Conservation (phyloP, 92 coral and sea anemone species). For the Paragorgia papillata region DNA sequence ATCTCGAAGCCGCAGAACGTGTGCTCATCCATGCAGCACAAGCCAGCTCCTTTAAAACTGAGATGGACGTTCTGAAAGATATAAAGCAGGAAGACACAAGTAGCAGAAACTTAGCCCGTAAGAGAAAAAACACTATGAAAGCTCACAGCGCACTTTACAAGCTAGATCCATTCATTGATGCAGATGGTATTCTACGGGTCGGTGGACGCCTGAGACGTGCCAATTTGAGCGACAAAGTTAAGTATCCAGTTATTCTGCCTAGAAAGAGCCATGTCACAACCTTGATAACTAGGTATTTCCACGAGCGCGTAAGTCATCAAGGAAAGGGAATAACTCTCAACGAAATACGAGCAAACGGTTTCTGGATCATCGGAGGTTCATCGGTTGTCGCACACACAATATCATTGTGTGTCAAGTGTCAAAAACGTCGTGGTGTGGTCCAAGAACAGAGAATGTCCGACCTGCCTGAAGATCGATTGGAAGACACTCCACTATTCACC, state of each 20-base stretch:
- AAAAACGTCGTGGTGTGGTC: slow-evolving; percentile 48
- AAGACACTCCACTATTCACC: slow-evolving; percentile 56
- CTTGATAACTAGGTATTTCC: slow-evolving; percentile 50
- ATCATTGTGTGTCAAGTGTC: slow-evolving; percentile 48
- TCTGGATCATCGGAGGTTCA: slow-evolving; percentile 63
- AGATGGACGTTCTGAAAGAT: slow-evolving; percentile 21
- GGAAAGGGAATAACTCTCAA: slow-evolving; percentile 62
- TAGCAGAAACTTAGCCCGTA: slow-evolving; percentile 3
- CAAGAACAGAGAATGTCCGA: slow-evolving; percentile 60
- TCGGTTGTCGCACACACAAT: slow-evolving; percentile 43
- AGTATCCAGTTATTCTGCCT: slow-evolving; percentile 58
- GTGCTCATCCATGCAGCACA: slow-evolving; percentile 50
- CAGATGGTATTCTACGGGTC: slow-evolving; percentile 56
- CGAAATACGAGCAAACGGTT: slow-evolving; percentile 58
- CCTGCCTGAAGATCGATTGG: slow-evolving; percentile 58
- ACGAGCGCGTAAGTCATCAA: slow-evolving; percentile 48
- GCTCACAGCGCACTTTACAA: slow-evolving; percentile 40
- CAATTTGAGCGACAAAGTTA: slow-evolving; percentile 26
- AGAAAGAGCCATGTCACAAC: slow-evolving; percentile 40
- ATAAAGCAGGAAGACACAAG: background rate
- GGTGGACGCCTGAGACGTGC: slow-evolving; percentile 54
- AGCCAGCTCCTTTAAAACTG: slow-evolving; percentile 39
- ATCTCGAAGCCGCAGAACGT: slow-evolving; percentile 45
- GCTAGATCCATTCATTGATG: slow-evolving; percentile 63
- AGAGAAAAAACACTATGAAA: slow-evolving; percentile 4